Evolutionary conservation across 2,888 invertebrate species (phyloP).

Genomic region (Andrena camellia): DNA sequence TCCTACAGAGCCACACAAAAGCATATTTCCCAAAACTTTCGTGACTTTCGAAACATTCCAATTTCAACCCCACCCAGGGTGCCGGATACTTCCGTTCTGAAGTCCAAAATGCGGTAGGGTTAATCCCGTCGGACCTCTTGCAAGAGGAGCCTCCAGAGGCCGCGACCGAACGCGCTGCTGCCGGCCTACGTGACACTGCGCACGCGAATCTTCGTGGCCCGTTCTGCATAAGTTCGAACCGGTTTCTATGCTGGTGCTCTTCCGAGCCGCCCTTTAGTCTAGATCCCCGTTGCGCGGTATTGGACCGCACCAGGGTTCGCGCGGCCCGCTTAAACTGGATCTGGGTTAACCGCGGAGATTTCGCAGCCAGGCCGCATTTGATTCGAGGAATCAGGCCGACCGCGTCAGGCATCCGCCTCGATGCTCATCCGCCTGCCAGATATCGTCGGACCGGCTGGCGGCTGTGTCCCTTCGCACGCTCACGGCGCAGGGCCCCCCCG

Average conservation of each 20-base stretch:
- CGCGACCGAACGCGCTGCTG: neutral
- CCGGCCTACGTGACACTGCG: neutral
- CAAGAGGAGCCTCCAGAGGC: no score
- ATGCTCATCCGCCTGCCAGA: neutral
- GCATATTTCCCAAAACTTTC: no score
- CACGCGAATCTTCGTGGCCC: neutral
- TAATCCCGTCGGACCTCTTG: no score
- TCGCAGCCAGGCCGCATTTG: neutral
- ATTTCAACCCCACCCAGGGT: no score
- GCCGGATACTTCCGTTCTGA: no score
- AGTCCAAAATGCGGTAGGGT: no score
- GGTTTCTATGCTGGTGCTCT: neutral
- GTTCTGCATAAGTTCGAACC: neutral
- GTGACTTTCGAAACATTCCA: no score
- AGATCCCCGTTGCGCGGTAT: neutral
- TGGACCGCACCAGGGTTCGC: neutral
- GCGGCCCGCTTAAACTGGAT: slow-evolving; percentile 2
- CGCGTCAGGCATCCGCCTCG: neutral
- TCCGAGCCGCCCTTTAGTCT: neutral
- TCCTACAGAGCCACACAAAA: no score
- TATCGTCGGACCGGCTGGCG: neutral
- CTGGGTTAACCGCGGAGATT: slow-evolving; percentile 26
- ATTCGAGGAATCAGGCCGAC: slow-evolving; percentile 14
- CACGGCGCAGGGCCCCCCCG: no score
- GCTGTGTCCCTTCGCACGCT: neutral